Evolutionary conservation across 2,888 invertebrate species (phyloP).

Genomic region (Philhelius pedissequus): DNA sequence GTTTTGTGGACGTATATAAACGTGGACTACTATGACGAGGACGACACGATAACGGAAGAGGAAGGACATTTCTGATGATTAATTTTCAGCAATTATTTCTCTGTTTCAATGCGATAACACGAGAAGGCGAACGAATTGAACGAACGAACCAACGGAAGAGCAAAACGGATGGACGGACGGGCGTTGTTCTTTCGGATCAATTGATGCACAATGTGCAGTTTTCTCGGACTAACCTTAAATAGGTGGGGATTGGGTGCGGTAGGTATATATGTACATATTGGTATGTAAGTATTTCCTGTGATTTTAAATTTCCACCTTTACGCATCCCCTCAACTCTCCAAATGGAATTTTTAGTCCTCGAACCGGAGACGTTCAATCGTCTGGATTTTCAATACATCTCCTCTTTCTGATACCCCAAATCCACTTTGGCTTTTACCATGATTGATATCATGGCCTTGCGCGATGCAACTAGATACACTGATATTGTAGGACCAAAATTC

Average conservation of each 20-base stretch:
- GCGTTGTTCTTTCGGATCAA: conserved; percentile 57
- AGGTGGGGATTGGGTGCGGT: conserved; percentile 7
- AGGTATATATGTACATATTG: no score
- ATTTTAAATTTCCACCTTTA: conserved; percentile 12
- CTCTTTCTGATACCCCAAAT: conserved; percentile 14
- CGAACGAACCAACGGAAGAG: not conserved
- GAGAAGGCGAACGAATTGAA: conserved; percentile 2
- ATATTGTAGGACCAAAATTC: not conserved
- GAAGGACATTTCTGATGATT: conserved; percentile 67
- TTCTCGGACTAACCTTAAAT: conserved; percentile 18
- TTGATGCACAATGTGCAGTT: conserved; percentile 53
- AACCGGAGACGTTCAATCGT: conserved; percentile 3
- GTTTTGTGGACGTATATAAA: not conserved
- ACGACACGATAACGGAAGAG: conserved; percentile 41
- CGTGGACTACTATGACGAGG: not conserved
- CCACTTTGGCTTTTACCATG: conserved; percentile 35
- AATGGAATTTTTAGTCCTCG: conserved; percentile 1
- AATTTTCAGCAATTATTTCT: conserved; percentile 67
- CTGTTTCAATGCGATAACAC: conserved; percentile 60
- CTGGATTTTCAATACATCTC: not conserved
- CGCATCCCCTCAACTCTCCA: not conserved
- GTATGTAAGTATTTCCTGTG: conserved; percentile 39
- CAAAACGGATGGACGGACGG: conserved; percentile 20
- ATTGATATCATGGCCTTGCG: conserved; percentile 50
- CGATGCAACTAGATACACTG: conserved; percentile 14